phyloP scores from a whole-genome alignment of 2,797 vertebrate species.

The Avahi laniger region DNA sequence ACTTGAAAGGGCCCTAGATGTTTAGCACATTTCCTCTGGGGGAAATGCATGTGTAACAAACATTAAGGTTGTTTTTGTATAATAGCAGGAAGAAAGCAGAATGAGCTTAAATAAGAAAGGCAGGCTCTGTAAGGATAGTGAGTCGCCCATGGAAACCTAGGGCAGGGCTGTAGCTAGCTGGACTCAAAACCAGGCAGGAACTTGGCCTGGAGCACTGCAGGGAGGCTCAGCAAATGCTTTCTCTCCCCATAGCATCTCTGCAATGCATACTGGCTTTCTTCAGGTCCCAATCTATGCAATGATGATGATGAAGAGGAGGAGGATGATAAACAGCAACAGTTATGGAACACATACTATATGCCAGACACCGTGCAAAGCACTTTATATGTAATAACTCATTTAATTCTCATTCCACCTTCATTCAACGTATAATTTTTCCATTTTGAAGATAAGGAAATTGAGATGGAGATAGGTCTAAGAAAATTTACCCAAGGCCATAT shows the following conservation, averaged over 20 bases:
- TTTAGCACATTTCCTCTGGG: not conserved
- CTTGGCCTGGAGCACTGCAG: not conserved
- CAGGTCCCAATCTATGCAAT: not conserved
- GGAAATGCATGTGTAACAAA: not conserved
- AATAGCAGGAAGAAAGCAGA: constrained; percentile 17
- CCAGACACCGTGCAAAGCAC: not conserved
- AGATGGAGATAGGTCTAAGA: not conserved
- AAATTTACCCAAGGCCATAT: not conserved
- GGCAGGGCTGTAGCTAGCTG: not conserved
- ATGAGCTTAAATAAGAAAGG: not conserved
- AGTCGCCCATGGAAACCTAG: not conserved
- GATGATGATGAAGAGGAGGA: no score
- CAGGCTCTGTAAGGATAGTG: not conserved
- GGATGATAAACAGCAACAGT: not conserved
- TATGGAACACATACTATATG: not conserved
- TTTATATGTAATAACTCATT: not conserved
- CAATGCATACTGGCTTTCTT: not conserved
- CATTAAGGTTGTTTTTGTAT: not conserved
- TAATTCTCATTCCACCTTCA: not conserved
- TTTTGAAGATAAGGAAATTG: not conserved
- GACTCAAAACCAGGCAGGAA: not conserved
- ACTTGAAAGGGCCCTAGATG: not conserved
- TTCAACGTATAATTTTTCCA: not conserved
- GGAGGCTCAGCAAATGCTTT: not conserved
- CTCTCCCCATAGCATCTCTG: not conserved